Percentiles rank a stretch among this genome's conserved stretches.
Conservation (phyloP, 2,797 vertebrate genomes). For the Epinephelus awoara region DNA sequence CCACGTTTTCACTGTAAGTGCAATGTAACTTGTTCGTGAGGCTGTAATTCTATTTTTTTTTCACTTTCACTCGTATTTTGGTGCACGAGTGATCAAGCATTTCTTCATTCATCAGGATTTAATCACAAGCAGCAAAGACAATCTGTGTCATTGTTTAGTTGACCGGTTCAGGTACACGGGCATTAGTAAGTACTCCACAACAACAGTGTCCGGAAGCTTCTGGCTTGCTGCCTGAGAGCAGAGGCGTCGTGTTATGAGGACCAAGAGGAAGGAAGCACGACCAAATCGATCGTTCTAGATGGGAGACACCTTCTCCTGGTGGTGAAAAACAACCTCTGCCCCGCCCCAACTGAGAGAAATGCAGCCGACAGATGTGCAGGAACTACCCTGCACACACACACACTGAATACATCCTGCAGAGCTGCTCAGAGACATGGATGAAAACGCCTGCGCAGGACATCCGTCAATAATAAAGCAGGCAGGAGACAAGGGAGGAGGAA, state of each 20-base stretch:
- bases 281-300: constrained; percentile 74
- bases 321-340: constrained; percentile 84
- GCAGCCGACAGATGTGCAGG: constrained; percentile 87
- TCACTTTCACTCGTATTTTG: no score
- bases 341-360: constrained; percentile 75
- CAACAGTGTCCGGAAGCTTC: constrained; percentile 69
- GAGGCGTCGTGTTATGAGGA: constrained; percentile 74
- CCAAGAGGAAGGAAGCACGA: constrained; percentile 81
- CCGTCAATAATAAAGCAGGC: constrained; percentile 85
- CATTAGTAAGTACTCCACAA: constrained; percentile 60
- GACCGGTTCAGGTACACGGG: constrained; percentile 41
- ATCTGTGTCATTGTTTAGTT: constrained; percentile 42
- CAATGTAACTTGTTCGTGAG: no score
- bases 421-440: constrained; percentile 77
- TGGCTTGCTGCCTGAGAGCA: constrained; percentile 77
- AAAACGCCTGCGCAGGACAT: constrained; percentile 85
- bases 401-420: constrained; percentile 82
- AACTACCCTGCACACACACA: constrained; percentile 70
- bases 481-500: constrained; percentile 66
- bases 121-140: background rate
- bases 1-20: no score
- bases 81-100: no score
- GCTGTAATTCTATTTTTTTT: no score
- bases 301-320: constrained; percentile 81
- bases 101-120: no score